A percentile compares a stretch with the other conserved stretches of the same genome.
phyloP scores from a whole-genome alignment of 2,888 invertebrate genomes.

The Drosophila demipolita region DNA sequence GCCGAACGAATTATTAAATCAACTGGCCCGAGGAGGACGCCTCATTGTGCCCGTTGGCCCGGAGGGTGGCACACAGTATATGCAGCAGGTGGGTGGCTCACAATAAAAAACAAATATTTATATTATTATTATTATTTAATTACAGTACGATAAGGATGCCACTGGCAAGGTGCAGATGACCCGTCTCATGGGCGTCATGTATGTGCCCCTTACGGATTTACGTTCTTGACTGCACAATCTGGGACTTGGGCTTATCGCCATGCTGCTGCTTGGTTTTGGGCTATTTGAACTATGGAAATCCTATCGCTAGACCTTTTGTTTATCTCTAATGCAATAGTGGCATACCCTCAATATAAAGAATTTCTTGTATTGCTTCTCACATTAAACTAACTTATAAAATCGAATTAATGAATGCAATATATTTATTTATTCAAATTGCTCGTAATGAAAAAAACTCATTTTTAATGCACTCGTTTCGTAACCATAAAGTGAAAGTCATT shows the following conservation, averaged over 20 bases:
- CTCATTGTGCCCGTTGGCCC: slow-evolving; percentile 96
- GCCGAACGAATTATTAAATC: slow-evolving; percentile 89
- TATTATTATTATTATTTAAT: background rate
- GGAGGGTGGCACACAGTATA: slow-evolving; percentile 93
- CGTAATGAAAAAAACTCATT: background rate
- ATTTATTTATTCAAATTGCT: background rate
- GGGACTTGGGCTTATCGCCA: slow-evolving; percentile 58
- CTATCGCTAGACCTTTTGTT: slow-evolving; percentile 30
- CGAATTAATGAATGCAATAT: slow-evolving; percentile 14
- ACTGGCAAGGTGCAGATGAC: slow-evolving; percentile 92
- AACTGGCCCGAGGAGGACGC: slow-evolving; percentile 89
- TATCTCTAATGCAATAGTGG: background rate
- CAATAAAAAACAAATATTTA: background rate
- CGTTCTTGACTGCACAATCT: slow-evolving; percentile 82
- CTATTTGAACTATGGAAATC: slow-evolving; percentile 64
- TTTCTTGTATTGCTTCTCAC: slow-evolving; percentile 27
- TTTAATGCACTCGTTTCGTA: background rate
- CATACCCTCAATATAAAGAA: slow-evolving; percentile 8
- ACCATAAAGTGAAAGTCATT: background rate
- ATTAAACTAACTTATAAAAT: slow-evolving; percentile 7
- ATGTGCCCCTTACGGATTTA: slow-evolving; percentile 97
- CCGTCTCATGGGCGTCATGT: slow-evolving; percentile 97
- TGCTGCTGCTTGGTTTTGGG: slow-evolving; percentile 66
- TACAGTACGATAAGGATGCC: slow-evolving; percentile 92
- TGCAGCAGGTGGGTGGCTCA: slow-evolving; percentile 88